Conservation (phyloP, 1,140 invertebrate species). For the Panulirus ornatus region DNA sequence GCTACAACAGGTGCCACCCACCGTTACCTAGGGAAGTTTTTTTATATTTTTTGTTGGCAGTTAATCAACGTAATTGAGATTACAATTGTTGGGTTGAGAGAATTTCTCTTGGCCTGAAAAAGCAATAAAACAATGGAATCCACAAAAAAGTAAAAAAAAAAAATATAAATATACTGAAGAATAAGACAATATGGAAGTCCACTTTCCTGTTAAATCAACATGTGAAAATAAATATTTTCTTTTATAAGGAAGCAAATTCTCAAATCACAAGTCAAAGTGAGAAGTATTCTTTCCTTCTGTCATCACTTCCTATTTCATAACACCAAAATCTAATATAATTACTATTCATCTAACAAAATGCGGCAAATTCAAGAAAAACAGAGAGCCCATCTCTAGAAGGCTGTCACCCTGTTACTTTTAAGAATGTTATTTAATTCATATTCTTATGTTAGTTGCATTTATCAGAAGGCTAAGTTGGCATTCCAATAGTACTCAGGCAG, state of each 20-base stretch:
- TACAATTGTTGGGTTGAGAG: conserved; percentile 82
- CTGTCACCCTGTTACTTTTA: conserved; percentile 56
- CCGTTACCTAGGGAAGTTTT: conserved; percentile 54
- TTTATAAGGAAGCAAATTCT: background rate
- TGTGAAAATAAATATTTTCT: background rate
- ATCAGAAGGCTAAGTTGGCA: conserved; percentile 68
- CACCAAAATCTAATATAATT: conserved; percentile 34
- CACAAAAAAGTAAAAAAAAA: conserved; percentile 57
- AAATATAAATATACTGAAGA: conserved; percentile 23
- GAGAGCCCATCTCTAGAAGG: conserved; percentile 43
- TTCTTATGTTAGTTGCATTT: conserved; percentile 68
- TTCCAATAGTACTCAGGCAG: conserved; percentile 67
- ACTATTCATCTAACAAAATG: conserved; percentile 44
- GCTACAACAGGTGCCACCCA: conserved; percentile 55
- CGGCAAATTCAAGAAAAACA: conserved; percentile 9
- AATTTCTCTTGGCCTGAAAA: conserved; percentile 80
- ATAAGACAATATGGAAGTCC: conserved; percentile 21
- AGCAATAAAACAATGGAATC: conserved; percentile 70
- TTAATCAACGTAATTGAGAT: conserved; percentile 71
- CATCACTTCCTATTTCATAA: conserved; percentile 61
- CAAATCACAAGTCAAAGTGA: conserved; percentile 28
- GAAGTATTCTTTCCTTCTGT: conserved; percentile 60
- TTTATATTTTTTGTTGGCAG: conserved; percentile 54
- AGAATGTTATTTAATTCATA: conserved; percentile 61
- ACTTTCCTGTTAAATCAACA: conserved; percentile 35